phyloP scores from a whole-genome alignment of 2,888 invertebrate genomes.

The Dasysyrphus albostriatus region DNA sequence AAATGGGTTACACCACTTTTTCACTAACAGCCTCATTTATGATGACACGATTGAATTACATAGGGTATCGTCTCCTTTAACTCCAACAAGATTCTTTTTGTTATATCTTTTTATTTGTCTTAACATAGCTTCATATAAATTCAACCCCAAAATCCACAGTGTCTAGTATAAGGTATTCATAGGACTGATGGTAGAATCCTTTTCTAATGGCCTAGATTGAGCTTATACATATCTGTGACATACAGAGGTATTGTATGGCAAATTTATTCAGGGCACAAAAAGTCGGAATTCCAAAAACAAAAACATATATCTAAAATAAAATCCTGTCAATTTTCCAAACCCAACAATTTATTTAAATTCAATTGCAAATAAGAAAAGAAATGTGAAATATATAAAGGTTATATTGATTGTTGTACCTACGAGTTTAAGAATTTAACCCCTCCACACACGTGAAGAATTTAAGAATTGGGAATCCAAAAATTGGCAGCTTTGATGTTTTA shows the following conservation, averaged over 20 bases:
- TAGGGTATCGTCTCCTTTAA: background rate
- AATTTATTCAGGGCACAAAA: constrained; percentile 12
- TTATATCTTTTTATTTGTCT: background rate
- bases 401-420: constrained; percentile 8
- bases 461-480: background rate
- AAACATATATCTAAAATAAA: constrained; percentile 55
- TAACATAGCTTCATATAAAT: constrained; percentile 23
- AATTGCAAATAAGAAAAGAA: constrained; percentile 71
- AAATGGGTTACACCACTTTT: too few species aligned
- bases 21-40: too few species aligned
- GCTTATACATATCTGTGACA: constrained; percentile 38
- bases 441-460: background rate
- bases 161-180: constrained; percentile 44
- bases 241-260: constrained; percentile 42
- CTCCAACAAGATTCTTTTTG: background rate
- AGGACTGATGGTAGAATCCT: constrained; percentile 43
- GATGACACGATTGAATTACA: too few species aligned
- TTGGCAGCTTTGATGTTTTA: background rate
- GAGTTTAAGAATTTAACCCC: constrained; percentile 12
- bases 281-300: constrained; percentile 50
- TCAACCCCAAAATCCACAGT: constrained; percentile 40
- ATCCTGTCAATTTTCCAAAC: constrained; percentile 73
- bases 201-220: constrained; percentile 71
- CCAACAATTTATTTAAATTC: constrained; percentile 76
- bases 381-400: constrained; percentile 5